Conservation (phyloP, 2,113 vertebrate genomes). For the Odocoileus virginianus region DNA sequence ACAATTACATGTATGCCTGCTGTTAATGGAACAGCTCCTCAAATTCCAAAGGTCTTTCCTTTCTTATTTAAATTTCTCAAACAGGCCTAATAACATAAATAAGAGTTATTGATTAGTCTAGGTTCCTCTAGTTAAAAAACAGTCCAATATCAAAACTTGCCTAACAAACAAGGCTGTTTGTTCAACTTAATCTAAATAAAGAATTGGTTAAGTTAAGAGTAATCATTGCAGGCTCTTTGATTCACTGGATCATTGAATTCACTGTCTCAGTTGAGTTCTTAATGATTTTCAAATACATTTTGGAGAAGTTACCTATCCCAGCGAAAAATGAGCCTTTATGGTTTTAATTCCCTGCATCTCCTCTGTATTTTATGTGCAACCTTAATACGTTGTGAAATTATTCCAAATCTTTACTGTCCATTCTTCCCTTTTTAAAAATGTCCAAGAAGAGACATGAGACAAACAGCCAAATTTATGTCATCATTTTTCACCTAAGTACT, state of each 20-base stretch:
- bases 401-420: neutral
- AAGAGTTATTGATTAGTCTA: constrained; percentile 60
- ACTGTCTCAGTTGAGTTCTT: constrained; percentile 26
- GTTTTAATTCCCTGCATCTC: neutral
- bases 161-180: constrained; percentile 62
- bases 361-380: neutral
- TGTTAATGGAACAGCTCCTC: constrained; percentile 28
- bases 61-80: constrained; percentile 70
- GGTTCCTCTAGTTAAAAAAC: constrained; percentile 35
- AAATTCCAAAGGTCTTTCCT: constrained; percentile 51
- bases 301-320: constrained; percentile 19
- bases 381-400: constrained; percentile 1
- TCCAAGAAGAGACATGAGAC: neutral
- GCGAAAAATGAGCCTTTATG: neutral
- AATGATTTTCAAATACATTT: constrained; percentile 49
- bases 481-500: constrained; percentile 26
- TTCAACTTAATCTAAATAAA: constrained; percentile 60
- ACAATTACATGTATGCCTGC: neutral
- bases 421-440: neutral
- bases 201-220: constrained; percentile 42
- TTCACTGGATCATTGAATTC: constrained; percentile 53
- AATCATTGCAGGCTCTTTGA: constrained; percentile 34
- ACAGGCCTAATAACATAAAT: constrained; percentile 70
- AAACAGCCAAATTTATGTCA: neutral
- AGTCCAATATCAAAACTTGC: constrained; percentile 67